Evolutionary conservation across 1,140 invertebrate genomes (phyloP), one percentile per base, ranked within the genome.

Genomic region (Pentalonia nigronervosa): DNA sequence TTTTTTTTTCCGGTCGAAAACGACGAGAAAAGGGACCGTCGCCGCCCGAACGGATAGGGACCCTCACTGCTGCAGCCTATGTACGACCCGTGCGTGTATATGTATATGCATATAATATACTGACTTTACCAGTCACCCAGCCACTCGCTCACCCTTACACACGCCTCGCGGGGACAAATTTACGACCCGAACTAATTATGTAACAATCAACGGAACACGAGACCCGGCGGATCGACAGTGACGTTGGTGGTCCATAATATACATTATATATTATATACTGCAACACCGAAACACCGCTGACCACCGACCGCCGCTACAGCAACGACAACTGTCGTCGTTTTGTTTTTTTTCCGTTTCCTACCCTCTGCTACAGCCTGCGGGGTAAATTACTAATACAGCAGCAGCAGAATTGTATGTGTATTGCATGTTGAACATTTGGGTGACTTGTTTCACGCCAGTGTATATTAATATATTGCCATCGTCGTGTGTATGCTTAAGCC

Each of bases 151-250:
- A 17, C 50, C 4, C 50, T 20, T 7, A 7, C 50, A 53, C 90
- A 48, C 86, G 30, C 7, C 36, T 41, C 25, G 36, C 36, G 2
- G 36, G 36, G 89, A 84, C 81, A 86, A 84, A 93, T 93, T 93
- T 93, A 93, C 30, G 91, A 93, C 91, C 91, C 91, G 91, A 93
- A 93, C 91, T 93, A 93, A 93, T 93, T 93, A 86, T 53, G 91
- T 93, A 93, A 93, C 91, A 86, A 93, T 93, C 91, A 93, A 86
- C 81, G 14, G 91, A 86, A 93, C 91, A 93, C 91, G 91, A 92
- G 91, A 84, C 91, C 91, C 81, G 90, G 25, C 56, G 20, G 34
- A 41, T 81, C 17, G 14, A 60, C 56, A 48, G 56, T 91, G 36
- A 76, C 90, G 91, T 92, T 83, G 91, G 91, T 92, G 91, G 91